These are phyloP conservation scores for western clawed frog (Xenopus tropicalis) DNA, from an alignment of 2,113 vertebrate genomes.

Conservation along the genomic window DNA sequence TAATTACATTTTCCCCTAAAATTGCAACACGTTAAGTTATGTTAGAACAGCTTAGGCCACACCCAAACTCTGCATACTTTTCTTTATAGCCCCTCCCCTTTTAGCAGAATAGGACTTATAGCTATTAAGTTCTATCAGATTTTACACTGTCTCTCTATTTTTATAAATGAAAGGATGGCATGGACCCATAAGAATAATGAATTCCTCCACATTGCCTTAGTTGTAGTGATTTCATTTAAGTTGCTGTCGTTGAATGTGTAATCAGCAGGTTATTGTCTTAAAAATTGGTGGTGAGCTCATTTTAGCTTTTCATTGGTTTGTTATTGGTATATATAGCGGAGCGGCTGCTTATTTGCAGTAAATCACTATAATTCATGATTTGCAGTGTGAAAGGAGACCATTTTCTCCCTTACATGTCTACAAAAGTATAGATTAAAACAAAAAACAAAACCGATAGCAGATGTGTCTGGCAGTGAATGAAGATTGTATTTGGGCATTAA, in stretches of 20 bases:
- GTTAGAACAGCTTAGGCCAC: too few species aligned
- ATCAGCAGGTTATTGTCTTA: conserved; percentile 36
- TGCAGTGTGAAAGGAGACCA: neutral
- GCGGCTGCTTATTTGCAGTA: neutral
- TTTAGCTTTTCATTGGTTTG: conserved; percentile 4
- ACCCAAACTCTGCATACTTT: too few species aligned
- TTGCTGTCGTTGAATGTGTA: conserved; percentile 28
- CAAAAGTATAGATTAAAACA: conserved; percentile 19
- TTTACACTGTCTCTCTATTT: too few species aligned
- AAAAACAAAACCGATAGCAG: conserved; percentile 1
- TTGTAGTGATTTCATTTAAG: conserved; percentile 27
- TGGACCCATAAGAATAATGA: neutral
- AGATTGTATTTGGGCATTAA: conserved; percentile 15
- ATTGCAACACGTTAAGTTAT: too few species aligned
- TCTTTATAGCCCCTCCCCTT: too few species aligned
- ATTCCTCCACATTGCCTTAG: neutral
- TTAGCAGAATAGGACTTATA: too few species aligned
- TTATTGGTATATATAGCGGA: conserved; percentile 23
- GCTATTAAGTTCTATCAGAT: too few species aligned
- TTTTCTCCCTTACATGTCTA: conserved; percentile 1
- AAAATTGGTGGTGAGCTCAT: conserved; percentile 15
- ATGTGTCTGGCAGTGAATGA: conserved; percentile 25
- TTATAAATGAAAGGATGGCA: too few species aligned
- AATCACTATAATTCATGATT: conserved; percentile 29
- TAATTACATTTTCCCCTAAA: too few species aligned